Percentiles rank a stretch among this genome's conserved stretches.
phyloP scores from a whole-genome alignment of 2,888 invertebrate species.

The Orthosia incerta region DNA sequence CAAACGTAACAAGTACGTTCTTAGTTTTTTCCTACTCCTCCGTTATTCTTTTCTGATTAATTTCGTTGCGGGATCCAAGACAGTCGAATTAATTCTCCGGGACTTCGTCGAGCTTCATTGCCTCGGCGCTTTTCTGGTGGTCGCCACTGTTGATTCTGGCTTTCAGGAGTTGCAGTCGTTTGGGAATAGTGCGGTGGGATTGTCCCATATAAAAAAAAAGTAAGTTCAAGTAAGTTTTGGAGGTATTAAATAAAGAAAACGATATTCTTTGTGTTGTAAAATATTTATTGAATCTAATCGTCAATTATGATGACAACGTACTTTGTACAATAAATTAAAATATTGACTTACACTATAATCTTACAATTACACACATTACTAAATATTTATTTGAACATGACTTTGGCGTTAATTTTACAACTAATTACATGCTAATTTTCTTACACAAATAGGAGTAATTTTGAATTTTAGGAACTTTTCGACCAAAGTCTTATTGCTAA shows the following conservation, averaged over 20 bases:
- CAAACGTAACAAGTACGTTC: too few relatives aligned
- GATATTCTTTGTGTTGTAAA: slow-evolving; percentile 31
- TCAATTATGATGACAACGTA: slow-evolving; percentile 72
- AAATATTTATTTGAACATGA: slow-evolving; percentile 69
- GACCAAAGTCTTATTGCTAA: slow-evolving; percentile 67
- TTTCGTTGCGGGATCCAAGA: too few relatives aligned
- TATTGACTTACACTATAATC: slow-evolving; percentile 68
- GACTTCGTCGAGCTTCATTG: too few relatives aligned
- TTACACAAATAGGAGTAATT: slow-evolving; percentile 61
- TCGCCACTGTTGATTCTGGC: too few relatives aligned
- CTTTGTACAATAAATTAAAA: slow-evolving; percentile 87
- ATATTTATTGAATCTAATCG: slow-evolving; percentile 73
- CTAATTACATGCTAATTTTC: slow-evolving; percentile 61
- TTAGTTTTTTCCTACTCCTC: too few relatives aligned
- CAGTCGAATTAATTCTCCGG: too few relatives aligned
- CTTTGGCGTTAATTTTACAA: slow-evolving; percentile 72
- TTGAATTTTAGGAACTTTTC: slow-evolving; percentile 76
- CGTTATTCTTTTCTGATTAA: too few relatives aligned
- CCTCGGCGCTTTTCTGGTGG: too few relatives aligned
- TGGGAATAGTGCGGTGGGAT: too few relatives aligned
- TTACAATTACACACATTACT: slow-evolving; percentile 61
- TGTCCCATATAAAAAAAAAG: too few relatives aligned
- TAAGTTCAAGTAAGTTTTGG: background rate
- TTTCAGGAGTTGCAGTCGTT: too few relatives aligned
- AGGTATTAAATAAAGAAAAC: slow-evolving; percentile 10